phyloP scores from a whole-genome alignment of 2,797 vertebrate genomes.

The Echiichthys vipera region DNA sequence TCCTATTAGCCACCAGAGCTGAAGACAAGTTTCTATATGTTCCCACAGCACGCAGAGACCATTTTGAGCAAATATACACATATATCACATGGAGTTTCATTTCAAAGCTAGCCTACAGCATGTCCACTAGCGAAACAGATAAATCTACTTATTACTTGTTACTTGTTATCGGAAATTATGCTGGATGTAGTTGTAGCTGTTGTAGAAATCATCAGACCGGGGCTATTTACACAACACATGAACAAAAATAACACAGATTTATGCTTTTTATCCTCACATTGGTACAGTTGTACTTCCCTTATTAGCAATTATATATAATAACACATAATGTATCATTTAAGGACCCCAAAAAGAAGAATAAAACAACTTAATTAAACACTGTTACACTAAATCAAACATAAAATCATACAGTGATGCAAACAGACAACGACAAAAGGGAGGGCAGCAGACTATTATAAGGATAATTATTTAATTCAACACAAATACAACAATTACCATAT shows the following conservation, averaged over 20 bases:
- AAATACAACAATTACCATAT: neutral
- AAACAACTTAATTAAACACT: neutral
- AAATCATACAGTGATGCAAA: neutral
- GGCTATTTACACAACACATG: neutral
- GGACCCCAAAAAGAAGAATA: neutral
- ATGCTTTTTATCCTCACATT: neutral
- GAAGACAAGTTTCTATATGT: constrained; percentile 21
- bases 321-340: neutral
- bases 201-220: constrained; percentile 1
- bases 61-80: constrained; percentile 3
- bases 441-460: neutral
- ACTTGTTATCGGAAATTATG: neutral
- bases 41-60: neutral
- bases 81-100: neutral
- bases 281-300: neutral
- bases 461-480: neutral
- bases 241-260: constrained; percentile 4
- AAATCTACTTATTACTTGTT: neutral
- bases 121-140: neutral
- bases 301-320: neutral
- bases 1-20: constrained; percentile 30
- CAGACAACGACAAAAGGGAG: neutral
- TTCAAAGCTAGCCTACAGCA: neutral
- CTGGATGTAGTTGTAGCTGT: neutral
- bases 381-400: neutral